Evolutionary conservation across 2,113 vertebrate species (phyloP).

Genomic region (Dascyllus trimaculatus): DNA sequence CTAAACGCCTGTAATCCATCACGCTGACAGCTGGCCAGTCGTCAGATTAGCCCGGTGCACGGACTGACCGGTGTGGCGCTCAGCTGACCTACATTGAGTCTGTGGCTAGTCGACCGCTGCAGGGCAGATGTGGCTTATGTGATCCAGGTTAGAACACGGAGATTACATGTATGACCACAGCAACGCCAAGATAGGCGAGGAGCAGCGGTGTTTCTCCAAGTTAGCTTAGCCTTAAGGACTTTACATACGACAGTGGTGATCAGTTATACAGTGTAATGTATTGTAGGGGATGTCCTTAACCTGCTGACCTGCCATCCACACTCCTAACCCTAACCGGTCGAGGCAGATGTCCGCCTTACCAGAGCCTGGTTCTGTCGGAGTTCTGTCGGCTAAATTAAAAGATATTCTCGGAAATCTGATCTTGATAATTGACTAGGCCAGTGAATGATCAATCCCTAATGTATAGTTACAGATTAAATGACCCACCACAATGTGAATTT

Average conservation of each 20-base stretch:
- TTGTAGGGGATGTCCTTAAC: too few relatives aligned
- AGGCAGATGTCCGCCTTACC: too few relatives aligned
- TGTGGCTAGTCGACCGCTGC: not conserved
- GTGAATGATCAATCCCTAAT: too few relatives aligned
- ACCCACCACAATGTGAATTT: not conserved
- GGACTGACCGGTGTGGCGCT: conserved; percentile 26
- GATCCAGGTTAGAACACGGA: not conserved
- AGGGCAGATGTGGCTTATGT: conserved; percentile 23
- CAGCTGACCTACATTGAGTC: conserved; percentile 51
- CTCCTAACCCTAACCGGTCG: too few relatives aligned
- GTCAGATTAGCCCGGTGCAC: conserved; percentile 53
- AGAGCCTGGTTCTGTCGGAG: too few relatives aligned
- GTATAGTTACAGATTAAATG: not conserved
- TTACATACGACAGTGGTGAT: not conserved
- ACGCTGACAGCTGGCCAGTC: conserved; percentile 51
- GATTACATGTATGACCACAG: not conserved
- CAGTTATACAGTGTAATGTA: too few relatives aligned
- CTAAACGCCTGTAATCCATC: conserved; percentile 52
- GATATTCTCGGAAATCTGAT: too few relatives aligned
- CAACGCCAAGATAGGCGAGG: not conserved
- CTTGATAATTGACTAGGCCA: too few relatives aligned
- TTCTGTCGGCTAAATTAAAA: too few relatives aligned
- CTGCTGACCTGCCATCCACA: too few relatives aligned
- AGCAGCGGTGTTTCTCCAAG: not conserved
- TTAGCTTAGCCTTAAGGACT: not conserved